Evolutionary conservation across 2,797 vertebrate species (phyloP).

Genomic region (Cygnus olor): DNA sequence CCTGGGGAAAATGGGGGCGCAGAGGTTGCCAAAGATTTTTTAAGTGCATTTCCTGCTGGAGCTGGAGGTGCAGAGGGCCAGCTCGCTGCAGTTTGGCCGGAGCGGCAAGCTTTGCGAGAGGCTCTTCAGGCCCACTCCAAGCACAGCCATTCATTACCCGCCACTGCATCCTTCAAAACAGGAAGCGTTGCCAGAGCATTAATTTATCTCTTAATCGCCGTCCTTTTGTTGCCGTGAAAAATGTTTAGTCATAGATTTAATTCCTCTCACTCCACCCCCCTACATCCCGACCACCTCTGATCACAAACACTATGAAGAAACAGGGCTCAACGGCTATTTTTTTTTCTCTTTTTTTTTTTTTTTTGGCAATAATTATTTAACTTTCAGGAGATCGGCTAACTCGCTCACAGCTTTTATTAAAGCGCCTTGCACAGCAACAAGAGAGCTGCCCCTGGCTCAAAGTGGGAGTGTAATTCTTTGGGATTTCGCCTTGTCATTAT

Average conservation of each 20-base stretch:
- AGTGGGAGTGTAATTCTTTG: conserved; percentile 64
- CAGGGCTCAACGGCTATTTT: not conserved
- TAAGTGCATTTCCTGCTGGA: conserved; percentile 69
- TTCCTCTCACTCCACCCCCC: conserved; percentile 53
- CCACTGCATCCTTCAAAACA: conserved; percentile 74
- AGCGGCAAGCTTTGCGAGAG: conserved; percentile 44
- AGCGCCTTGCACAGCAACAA: conserved; percentile 49
- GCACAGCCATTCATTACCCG: conserved; percentile 66
- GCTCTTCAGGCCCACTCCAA: conserved; percentile 55
- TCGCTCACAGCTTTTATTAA: conserved; percentile 39
- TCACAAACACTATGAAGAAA: conserved; percentile 51
- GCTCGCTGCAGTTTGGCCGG: conserved; percentile 46
- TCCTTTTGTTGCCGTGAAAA: conserved; percentile 70
- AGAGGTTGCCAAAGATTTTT: conserved; percentile 69
- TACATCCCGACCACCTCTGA: conserved; percentile 58
- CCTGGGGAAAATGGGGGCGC: conserved; percentile 55
- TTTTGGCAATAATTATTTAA: conserved; percentile 25
- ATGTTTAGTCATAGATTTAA: conserved; percentile 74
- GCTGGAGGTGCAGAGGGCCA: conserved; percentile 28
- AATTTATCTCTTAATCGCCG: conserved; percentile 74
- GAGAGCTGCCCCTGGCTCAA: conserved; percentile 56
- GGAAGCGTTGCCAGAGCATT: conserved; percentile 76
- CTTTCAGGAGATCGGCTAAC: conserved; percentile 48
- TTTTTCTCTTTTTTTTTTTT: not conserved
- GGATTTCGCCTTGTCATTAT: conserved; percentile 74